Evolutionary conservation across 2,113 vertebrate species (phyloP), one percentile per base, ranked within the genome.

Genomic region (Onychostoma macrolepis): DNA sequence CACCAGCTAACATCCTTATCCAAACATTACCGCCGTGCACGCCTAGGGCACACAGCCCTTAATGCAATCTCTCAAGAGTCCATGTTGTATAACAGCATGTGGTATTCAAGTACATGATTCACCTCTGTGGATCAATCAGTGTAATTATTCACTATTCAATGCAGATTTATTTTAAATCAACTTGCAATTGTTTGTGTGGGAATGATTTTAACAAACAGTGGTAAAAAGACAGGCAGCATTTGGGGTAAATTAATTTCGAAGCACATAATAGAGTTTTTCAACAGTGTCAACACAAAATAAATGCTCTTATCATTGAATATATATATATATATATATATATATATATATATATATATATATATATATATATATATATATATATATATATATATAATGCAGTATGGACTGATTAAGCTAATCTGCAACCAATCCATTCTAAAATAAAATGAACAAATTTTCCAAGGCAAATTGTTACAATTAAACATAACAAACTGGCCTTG

Each of bases 1-100:
- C 82, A 41, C 11, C 58, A 11, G 38, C 84, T 78, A 79, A 79
- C 11, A 79, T 86, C 85, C 85, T 69, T 86, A 79, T 86, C 76
- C 76, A 86, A 80, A 80, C 76, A 86, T 50, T 77, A 61, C n/a
- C 26, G 28, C 4, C 1, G 12, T 78, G 26, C 84, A 85, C 0
- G 56, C 53, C 84, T 50, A 15, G 48, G 67, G 75, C 85, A 79
- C 76, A 69, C 53, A 77, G 19, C 5, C 45, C 26, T 48, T 65
- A 87, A 74, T 74, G 56, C 19, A 74, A 82, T 69, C 48, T 17
- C 28, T 41, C 21, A 38, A 0, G 17, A 53, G 28, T n/a, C 7
- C 43, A 56, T 17, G 30, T 53, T 36, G 30, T 67, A 69, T 48
- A 38, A 50, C 33, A 80, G 45, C 12, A 41, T 58, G 48, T 6